Evolutionary conservation across 2,113 vertebrate genomes (phyloP).

Genomic region (Notiomystis cincta): DNA sequence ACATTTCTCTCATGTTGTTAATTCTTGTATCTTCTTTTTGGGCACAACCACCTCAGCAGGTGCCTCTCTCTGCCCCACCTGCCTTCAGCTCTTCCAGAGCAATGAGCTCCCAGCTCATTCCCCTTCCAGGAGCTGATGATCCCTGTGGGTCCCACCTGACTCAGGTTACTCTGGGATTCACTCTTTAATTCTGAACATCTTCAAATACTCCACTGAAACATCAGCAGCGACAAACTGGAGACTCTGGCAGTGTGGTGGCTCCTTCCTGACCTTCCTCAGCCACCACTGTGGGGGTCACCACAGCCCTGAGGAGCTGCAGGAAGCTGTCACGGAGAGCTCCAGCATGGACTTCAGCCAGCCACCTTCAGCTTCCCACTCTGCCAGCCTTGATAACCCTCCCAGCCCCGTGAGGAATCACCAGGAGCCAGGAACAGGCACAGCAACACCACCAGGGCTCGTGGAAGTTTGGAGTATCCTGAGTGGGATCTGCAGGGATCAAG

Average conservation of each 20-base stretch:
- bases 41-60: not conserved
- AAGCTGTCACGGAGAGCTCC: conserved; percentile 89
- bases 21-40: not conserved
- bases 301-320: conserved; percentile 91
- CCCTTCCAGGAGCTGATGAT: not conserved
- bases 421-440: not conserved
- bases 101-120: not conserved
- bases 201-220: not conserved
- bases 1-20: accelerated
- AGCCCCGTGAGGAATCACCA: conserved; percentile 93
- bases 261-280: conserved; percentile 84
- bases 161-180: too few relatives aligned
- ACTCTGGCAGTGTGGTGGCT: not conserved
- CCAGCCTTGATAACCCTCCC: conserved; percentile 91
- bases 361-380: conserved; percentile 87
- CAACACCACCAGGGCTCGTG: accelerated
- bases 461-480: not conserved
- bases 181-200: not conserved
- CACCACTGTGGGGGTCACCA: conserved; percentile 87
- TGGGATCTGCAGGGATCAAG: not conserved
- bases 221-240: not conserved
- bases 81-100: not conserved
- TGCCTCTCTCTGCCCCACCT: not conserved
- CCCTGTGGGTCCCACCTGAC: not conserved
- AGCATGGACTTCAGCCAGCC: conserved; percentile 85